A percentile compares a stretch with the other conserved stretches of the same genome.
phyloP scores from a whole-genome alignment of 2,888 invertebrate species.

The Spatulosminthurus flaviceps region DNA sequence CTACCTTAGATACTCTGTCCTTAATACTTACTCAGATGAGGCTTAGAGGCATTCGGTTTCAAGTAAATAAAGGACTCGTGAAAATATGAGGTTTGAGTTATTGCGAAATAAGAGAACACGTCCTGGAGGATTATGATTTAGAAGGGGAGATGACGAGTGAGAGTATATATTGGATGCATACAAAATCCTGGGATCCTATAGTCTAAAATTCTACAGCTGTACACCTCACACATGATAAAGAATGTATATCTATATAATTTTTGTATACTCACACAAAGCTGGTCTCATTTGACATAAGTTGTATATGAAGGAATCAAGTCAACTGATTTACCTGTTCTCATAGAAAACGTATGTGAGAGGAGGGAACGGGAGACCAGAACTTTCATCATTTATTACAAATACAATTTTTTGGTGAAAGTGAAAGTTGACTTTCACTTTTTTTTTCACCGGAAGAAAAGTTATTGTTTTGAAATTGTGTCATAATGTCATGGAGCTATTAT shows the following conservation, averaged over 20 bases:
- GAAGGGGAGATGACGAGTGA: not conserved
- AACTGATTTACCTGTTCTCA: conserved; percentile 33
- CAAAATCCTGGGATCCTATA: not conserved
- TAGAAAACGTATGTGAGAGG: not conserved
- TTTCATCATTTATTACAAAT: not conserved
- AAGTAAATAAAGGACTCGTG: not conserved
- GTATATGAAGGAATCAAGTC: conserved; percentile 36
- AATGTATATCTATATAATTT: no score
- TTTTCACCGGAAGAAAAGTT: no score
- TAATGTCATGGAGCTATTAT: not conserved
- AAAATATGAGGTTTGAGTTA: conserved; percentile 16
- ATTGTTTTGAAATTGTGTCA: not conserved
- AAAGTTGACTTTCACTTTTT: not conserved
- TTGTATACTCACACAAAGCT: no score
- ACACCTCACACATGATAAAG: not conserved
- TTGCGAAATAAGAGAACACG: conserved; percentile 19
- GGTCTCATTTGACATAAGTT: no score
- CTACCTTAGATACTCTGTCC: no score
- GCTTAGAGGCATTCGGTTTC: no score
- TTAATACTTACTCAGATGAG: no score
- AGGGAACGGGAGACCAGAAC: conserved; percentile 1
- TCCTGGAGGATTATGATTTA: conserved; percentile 25
- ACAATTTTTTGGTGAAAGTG: not conserved
- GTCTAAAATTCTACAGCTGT: not conserved
- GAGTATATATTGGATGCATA: not conserved